Evolutionary conservation across 2,797 vertebrate species (phyloP).

Genomic region (Erithacus rubecula): DNA sequence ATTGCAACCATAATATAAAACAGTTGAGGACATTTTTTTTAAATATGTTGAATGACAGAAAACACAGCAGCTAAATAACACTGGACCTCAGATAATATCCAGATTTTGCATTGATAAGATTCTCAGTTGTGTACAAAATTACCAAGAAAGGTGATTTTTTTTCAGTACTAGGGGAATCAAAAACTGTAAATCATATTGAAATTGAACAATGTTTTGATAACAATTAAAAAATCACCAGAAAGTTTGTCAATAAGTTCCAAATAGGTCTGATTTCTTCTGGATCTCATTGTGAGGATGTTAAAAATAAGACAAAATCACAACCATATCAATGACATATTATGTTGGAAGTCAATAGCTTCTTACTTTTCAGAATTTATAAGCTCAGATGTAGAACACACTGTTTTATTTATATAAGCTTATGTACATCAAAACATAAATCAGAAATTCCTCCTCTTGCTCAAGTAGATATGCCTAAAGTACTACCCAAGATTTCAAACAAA

Average conservation of each 20-base stretch:
- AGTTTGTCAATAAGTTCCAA: not conserved
- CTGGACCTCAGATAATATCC: not conserved
- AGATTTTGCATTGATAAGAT: not conserved
- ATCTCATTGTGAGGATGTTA: not conserved
- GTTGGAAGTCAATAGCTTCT: not conserved
- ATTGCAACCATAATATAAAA: not conserved
- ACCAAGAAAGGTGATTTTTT: not conserved
- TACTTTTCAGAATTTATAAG: not conserved
- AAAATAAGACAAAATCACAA: not conserved
- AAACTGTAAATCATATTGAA: not conserved
- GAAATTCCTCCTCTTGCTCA: not conserved
- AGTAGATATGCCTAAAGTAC: not conserved
- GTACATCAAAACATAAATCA: not conserved
- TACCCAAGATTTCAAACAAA: not conserved
- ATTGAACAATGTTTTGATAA: not conserved
- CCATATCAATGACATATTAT: not conserved
- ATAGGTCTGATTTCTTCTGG: not conserved
- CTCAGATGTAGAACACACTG: not conserved
- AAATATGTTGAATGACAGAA: not conserved
- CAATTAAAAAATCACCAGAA: not conserved
- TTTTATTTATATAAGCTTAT: not conserved
- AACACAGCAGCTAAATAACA: not conserved
- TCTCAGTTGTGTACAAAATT: not conserved
- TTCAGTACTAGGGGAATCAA: not conserved
- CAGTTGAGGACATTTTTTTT: rapidly evolving